Conservation (phyloP, 2,113 vertebrate species). For the Pyrgilauda ruficollis region DNA sequence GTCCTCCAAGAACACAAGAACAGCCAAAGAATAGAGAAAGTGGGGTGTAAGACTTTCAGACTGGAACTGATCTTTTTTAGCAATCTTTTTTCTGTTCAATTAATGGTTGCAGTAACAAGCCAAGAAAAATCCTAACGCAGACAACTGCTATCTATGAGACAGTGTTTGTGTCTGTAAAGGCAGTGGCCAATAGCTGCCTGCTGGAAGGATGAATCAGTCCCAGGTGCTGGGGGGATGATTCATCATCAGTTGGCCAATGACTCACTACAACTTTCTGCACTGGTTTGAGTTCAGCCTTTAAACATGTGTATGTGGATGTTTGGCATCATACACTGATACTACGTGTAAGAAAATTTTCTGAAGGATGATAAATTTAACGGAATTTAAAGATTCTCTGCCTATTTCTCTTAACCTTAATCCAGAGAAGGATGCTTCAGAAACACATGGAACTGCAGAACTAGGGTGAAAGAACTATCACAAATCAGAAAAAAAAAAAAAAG, state of each 20-base stretch:
- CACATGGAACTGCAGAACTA: neutral
- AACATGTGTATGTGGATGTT: neutral
- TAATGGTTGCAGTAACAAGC: slow-evolving; percentile 18
- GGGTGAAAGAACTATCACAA: neutral
- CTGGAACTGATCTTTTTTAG: neutral
- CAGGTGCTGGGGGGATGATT: slow-evolving; percentile 61
- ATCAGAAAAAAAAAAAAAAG: neutral
- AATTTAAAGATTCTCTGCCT: neutral
- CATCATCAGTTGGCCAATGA: slow-evolving; percentile 51
- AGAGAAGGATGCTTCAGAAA: neutral
- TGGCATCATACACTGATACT: neutral
- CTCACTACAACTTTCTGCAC: slow-evolving; percentile 42
- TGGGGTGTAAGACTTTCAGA: neutral
- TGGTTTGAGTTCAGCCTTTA: neutral
- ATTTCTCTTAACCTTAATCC: neutral
- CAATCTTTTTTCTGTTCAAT: slow-evolving; percentile 20
- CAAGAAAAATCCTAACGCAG: neutral
- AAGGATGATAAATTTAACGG: neutral
- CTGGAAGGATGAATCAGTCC: slow-evolving; percentile 47
- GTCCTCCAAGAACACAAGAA: neutral
- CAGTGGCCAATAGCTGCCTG: slow-evolving; percentile 28
- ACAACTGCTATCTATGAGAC: slow-evolving; percentile 33
- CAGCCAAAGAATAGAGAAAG: neutral
- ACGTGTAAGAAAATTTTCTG: neutral
- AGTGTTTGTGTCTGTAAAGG: slow-evolving; percentile 40